Base-by-base conservation (phyloP, 1,140 invertebrate genomes). In the Heliconius hewitsoni region DNA sequence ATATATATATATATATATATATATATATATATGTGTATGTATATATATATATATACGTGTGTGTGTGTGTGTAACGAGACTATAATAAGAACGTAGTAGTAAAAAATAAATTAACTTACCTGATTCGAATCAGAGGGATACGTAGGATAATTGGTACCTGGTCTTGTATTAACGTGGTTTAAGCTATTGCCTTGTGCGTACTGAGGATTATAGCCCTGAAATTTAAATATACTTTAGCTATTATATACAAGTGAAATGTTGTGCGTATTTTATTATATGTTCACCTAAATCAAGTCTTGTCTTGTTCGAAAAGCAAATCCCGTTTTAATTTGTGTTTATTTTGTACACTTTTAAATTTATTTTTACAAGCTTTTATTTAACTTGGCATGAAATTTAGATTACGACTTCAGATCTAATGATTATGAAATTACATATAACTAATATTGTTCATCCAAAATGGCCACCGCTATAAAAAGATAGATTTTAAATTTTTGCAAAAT, bases 151-250 rank as follows among this genome's bases (percentile, higher is more conserved):
- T 66, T 66, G 60, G n/a, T 66, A 30, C 60, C 60, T 30, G 60
- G 60, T 66, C 60, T 27, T 16, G 23, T 66, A 30, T 66, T 66
- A 66, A 66, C 16, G 60, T 66, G 60, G 60, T 66, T 66, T 66
- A 66, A 27, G 60, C 60, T 27, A 66, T 66, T 66, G 60, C 60
- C 60, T 18, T 66, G 60, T 9, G 60, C 27, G 13, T 66, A 66
- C 60, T 66, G 60, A 66, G 60, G 60, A 66, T 66, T 66, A 66
- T 27, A 23, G 60, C 60, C 60, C 60, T 66, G 60, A 66, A 66
- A 30, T 30, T 30, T 9, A 66, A 66, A 66, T 66, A 27, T 66
- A 30, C 3, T 30, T 66, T 16, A 66, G 8, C 60, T 66, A 16
- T 46, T 46, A 46, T 23, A 30, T 66, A 30, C 60, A 66, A 66